phyloP scores from a whole-genome alignment of 92 coral and sea anemone genomes.

The Umimayanthus kanabou region DNA sequence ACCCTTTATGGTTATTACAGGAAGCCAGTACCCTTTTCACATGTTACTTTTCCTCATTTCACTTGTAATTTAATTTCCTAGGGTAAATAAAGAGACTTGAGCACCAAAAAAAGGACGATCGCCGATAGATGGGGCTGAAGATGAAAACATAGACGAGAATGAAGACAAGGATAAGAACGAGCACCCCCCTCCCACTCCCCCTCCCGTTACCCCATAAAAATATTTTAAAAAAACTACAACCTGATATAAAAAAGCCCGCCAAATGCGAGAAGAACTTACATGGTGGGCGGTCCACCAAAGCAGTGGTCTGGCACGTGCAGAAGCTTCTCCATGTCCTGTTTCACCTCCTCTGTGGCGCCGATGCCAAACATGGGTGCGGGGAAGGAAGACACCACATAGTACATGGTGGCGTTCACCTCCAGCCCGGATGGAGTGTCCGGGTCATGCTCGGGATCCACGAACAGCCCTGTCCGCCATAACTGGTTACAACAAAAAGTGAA shows the following conservation, averaged over 20 bases:
- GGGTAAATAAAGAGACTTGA: too few species aligned
- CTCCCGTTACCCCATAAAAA: too few species aligned
- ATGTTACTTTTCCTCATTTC: too few species aligned
- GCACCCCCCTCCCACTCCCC: too few species aligned
- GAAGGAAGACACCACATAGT: conserved; percentile 85
- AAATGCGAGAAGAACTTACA: conserved; percentile 61
- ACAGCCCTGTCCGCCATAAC: conserved; percentile 89
- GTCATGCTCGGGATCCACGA: conserved; percentile 88
- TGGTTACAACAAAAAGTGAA: conserved; percentile 23
- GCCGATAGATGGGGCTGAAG: not conserved
- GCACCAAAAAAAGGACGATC: not conserved
- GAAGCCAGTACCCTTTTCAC: too few species aligned
- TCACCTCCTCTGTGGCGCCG: conserved; percentile 53
- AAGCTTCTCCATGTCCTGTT: conserved; percentile 63
- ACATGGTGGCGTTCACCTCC: conserved; percentile 92
- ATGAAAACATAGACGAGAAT: not conserved
- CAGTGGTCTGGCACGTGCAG: conserved; percentile 94
- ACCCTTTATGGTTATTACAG: too few species aligned
- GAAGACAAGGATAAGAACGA: not conserved
- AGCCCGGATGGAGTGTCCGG: conserved; percentile 96
- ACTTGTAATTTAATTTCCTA: too few species aligned
- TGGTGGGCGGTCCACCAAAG: conserved; percentile 98
- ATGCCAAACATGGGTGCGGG: conserved; percentile 62
- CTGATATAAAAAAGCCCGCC: not conserved
- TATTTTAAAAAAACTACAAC: too few species aligned